These are phyloP conservation scores for Melanotaenia trifasciata DNA, from an alignment of 2,797 vertebrate genomes.

Conservation along the genomic window DNA sequence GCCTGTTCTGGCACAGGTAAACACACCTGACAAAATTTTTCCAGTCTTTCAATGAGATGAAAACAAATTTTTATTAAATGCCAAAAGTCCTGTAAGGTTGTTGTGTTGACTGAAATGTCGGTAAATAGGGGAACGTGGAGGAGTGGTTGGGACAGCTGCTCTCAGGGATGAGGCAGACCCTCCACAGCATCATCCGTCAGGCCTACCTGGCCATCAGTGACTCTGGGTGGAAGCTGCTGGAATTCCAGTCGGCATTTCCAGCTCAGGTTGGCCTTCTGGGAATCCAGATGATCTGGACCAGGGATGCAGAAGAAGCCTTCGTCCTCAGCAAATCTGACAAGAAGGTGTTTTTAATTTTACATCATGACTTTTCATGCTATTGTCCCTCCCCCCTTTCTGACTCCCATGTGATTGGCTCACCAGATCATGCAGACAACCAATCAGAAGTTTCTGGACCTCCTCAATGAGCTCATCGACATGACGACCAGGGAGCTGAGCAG, in stretches of 20 bases:
- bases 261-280: constrained; percentile 90
- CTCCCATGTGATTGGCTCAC: constrained; percentile 16
- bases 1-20: constrained; percentile 86
- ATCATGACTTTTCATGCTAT: not conserved
- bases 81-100: too few species aligned
- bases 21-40: not conserved
- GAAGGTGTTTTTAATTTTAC: constrained; percentile 77
- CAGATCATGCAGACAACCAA: constrained; percentile 87
- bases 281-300: constrained; percentile 91
- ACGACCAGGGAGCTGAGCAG: constrained; percentile 85
- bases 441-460: constrained; percentile 87
- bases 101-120: too few species aligned
- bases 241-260: constrained; percentile 86
- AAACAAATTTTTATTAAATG: too few species aligned
- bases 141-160: constrained; percentile 87
- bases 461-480: constrained; percentile 89
- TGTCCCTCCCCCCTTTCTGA: accelerated
- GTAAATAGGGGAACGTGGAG: constrained; percentile 87
- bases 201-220: constrained; percentile 82
- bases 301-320: constrained; percentile 86
- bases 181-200: constrained; percentile 85
- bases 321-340: constrained; percentile 84
- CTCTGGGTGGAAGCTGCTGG: constrained; percentile 80
- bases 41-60: not conserved
- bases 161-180: constrained; percentile 83